Conservation (phyloP, 2,888 invertebrate genomes). For the Andrena marginata region DNA sequence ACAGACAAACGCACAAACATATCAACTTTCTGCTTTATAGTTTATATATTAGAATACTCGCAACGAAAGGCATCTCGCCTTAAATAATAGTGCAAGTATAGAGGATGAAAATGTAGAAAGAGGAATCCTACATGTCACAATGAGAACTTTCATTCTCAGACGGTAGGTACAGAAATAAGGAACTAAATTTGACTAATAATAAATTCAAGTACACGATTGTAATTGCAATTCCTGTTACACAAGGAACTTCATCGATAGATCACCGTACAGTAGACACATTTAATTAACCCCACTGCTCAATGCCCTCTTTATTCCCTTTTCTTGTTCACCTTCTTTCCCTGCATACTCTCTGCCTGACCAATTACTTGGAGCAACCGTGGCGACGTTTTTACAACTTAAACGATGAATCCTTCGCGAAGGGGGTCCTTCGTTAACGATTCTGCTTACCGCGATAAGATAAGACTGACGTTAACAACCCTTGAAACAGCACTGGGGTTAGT, state of each 20-base stretch:
- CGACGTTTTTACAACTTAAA: conserved; percentile 23
- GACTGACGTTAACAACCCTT: conserved; percentile 49
- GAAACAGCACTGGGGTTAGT: conserved; percentile 38
- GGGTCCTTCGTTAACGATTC: conserved; percentile 45
- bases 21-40: no score
- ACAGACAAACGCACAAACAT: no score
- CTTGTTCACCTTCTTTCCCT: not conserved
- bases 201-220: no score
- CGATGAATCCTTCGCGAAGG: not conserved
- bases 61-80: no score
- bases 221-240: not conserved
- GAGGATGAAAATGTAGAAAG: no score
- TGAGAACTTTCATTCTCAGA: no score
- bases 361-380: conserved; percentile 11
- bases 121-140: no score
- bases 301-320: not conserved
- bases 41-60: no score
- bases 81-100: no score
- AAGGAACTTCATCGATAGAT: not conserved
- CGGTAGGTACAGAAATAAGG: no score
- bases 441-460: conserved; percentile 45
- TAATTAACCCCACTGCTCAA: conserved; percentile 23
- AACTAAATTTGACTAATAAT: no score
- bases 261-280: not conserved
- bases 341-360: conserved; percentile 19